Evolutionary conservation across 2,888 invertebrate genomes (phyloP), one percentile per base, ranked within the genome.

Genomic region (Synergus gifuensis): DNA sequence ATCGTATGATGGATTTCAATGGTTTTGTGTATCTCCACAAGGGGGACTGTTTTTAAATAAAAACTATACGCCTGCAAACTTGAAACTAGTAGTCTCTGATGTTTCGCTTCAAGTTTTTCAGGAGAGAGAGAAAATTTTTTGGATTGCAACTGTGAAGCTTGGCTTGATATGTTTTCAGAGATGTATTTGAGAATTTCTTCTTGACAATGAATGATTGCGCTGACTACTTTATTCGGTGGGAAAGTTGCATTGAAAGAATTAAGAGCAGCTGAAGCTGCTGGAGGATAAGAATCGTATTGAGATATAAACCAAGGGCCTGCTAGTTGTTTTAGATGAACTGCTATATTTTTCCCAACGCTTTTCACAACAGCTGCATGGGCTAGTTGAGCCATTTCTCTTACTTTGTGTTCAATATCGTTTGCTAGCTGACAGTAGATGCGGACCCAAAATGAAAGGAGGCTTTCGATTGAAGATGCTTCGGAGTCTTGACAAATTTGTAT

Each of bases 271-370:
- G 94, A 94, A 8, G 97, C 96, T 22, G 97, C 97, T 12, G 98
- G 97, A 60, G 96, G 95, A 92, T 97, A 97, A 14, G 95, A 95
- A 91, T 98, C 98, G 93, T 96, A 96, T 90, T 96, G 96, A 77
- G 97, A 96, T 66, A 96, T 94, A 88, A 98, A 95, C 98, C 98
- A 98, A 4, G 95, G 94, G 1, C 97, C 97, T 89, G 95, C 95
- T 81, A 98, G 90, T 89, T 94, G 95, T 88, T 96, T 96, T 77
- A 98, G 93, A 90, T 95, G 95, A 1, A 97, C 96, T 0, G 98
- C 98, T 82, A 97, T 93, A 85, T 95, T 95, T 42, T 96, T 95
- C 64, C 96, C 96, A 80, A 96, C 95, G 89, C 94, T 94, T 73
- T 92, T 91, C 44, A 96, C 95, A 9, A 97, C 90, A 36, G 94